Conservation (phyloP, 2,113 vertebrate species). For the Gobio gobio region DNA sequence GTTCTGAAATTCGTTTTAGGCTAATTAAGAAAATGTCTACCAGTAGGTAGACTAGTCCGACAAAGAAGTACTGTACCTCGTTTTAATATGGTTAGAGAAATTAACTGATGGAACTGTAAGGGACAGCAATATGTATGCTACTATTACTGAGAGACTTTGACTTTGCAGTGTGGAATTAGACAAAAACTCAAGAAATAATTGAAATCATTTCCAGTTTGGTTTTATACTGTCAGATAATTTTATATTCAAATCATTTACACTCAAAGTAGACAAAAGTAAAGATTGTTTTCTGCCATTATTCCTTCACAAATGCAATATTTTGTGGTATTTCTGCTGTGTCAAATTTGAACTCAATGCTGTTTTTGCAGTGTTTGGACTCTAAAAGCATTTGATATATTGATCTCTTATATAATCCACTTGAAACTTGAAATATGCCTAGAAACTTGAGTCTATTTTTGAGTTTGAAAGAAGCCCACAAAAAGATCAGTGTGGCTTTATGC, state of each 20-base stretch:
- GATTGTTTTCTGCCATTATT: too few relatives aligned
- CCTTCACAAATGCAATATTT: neutral
- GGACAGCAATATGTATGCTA: too few relatives aligned
- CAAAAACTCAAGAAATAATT: too few relatives aligned
- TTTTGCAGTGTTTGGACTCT: neutral
- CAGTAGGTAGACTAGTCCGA: too few relatives aligned
- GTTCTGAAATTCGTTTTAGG: too few relatives aligned
- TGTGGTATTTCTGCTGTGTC: neutral
- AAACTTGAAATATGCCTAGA: slow-evolving; percentile 1
- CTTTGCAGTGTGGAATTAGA: too few relatives aligned
- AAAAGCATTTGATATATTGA: neutral
- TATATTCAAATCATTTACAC: neutral
- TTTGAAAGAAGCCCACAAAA: neutral
- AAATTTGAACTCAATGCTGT: neutral
- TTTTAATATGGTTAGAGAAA: too few relatives aligned
- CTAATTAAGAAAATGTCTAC: too few relatives aligned
- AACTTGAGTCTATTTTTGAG: neutral
- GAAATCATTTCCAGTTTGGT: too few relatives aligned
- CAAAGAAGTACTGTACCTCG: too few relatives aligned
- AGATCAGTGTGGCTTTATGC: neutral
- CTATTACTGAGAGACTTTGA: too few relatives aligned
- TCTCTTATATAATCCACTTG: neutral
- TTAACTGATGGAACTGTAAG: too few relatives aligned
- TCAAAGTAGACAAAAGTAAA: neutral
- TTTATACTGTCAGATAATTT: neutral